Base-by-base conservation (phyloP, 2,888 invertebrate genomes). In the Eupithecia subumbrata region DNA sequence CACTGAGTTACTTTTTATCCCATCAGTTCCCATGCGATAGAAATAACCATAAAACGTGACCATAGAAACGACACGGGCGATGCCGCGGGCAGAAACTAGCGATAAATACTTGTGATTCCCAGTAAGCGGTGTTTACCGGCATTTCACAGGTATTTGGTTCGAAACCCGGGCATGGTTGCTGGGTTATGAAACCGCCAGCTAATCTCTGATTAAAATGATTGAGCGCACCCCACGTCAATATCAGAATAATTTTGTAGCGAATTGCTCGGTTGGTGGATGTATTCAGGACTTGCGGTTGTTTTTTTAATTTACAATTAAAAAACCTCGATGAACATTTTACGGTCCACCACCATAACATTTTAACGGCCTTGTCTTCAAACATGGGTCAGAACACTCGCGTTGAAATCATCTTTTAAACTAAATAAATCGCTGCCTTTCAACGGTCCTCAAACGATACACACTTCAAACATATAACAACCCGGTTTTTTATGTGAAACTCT, bases 201-300 rank as follows among this genome's bases (percentile, higher is more conserved):
- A 72, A 80, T 80, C 80, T 72, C 30, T 52, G 73, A 76, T 78
- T 77, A 75, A 77, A 78, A 80, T 78, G 76, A 77, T 76, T 71
- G 76, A 78, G 71, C 72, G 73, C 69, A 67, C 67, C 63, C 56
- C 71, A 63, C 77, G 72, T 78, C 72, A 75, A 75, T 78, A 73
- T 66, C 52, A 71, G 73, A 78, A 75, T 73, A 78, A 78, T 75
- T 73, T 73, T 78, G 69, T 66, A 75, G 73, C 73, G 75, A 75
- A 78, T 75, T 78, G 71, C 73, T 69, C 45, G 22, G 69, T 52
- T 48, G 48, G 73, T 40, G 75, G 73, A 66, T 72, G 68, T 63
- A 73, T 64, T 63, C 18, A 68, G 74, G 69, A 14, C 9, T 22
- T 4, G 22, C 7, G 52, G n/a, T 12, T 16, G 8, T 22, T 25